A percentile compares a stretch with the other conserved stretches of the same genome.
Conservation (phyloP, 2,888 invertebrate species). For the Drosophila anomelani region DNA sequence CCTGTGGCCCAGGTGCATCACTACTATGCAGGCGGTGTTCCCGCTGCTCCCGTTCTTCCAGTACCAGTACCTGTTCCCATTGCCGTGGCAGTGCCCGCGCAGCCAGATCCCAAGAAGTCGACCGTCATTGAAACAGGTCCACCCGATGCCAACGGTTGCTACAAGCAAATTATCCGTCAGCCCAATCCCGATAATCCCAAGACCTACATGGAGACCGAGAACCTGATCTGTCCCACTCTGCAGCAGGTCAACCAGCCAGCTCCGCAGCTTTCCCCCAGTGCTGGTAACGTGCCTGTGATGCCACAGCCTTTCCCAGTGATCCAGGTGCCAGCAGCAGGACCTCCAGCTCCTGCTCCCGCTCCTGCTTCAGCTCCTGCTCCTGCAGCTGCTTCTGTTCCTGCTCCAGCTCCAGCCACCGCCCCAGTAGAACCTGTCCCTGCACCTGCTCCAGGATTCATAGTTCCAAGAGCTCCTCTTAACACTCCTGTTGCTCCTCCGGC, state of each 20-base stretch:
- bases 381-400: not conserved
- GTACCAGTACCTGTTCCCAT: not conserved
- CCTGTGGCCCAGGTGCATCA: slow-evolving; percentile 51
- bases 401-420: not conserved
- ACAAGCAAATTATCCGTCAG: slow-evolving; percentile 63
- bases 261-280: slow-evolving; percentile 15
- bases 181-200: slow-evolving; percentile 49
- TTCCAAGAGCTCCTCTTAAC: not conserved
- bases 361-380: not conserved
- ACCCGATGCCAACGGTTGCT: slow-evolving; percentile 60
- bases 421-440: slow-evolving; percentile 4
- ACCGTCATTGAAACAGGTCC: slow-evolving; percentile 52
- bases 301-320: slow-evolving; percentile 40
- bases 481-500: slow-evolving; percentile 10
- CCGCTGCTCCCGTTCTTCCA: not conserved
- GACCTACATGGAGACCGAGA: slow-evolving; percentile 62
- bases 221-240: slow-evolving; percentile 58
- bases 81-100: slow-evolving; percentile 3
- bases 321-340: slow-evolving; percentile 3
- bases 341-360: slow-evolving; percentile 10
- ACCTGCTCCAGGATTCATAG: slow-evolving; percentile 3
- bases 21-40: slow-evolving; percentile 9
- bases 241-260: slow-evolving; percentile 20
- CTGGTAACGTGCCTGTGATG: slow-evolving; percentile 36
- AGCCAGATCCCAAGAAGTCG: slow-evolving; percentile 21